These are phyloP conservation scores for Poeciliopsis presidionis DNA, from an alignment of 2,797 vertebrate genomes.

Conservation along the genomic window DNA sequence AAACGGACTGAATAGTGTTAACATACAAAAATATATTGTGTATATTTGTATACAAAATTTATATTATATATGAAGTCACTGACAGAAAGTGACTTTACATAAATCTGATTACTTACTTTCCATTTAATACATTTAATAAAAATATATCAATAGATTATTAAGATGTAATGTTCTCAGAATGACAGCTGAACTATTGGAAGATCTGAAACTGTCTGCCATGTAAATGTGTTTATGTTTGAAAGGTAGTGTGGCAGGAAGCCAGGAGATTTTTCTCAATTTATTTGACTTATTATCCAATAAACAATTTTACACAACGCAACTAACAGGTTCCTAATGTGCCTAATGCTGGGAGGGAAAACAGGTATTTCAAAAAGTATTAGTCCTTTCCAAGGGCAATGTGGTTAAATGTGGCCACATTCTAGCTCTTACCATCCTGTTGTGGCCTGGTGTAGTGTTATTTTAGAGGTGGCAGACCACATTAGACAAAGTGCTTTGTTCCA, in stretches of 20 bases:
- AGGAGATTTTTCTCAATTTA: slow-evolving; percentile 29
- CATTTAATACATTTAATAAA: not conserved
- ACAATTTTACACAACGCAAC: slow-evolving; percentile 39
- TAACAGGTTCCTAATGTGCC: slow-evolving; percentile 26
- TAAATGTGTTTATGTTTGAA: not conserved
- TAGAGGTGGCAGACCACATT: slow-evolving; percentile 47
- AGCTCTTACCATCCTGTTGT: slow-evolving; percentile 38
- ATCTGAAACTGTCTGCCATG: not conserved
- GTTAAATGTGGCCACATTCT: slow-evolving; percentile 30
- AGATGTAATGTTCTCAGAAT: not conserved
- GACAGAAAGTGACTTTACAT: not conserved
- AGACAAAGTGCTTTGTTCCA: slow-evolving; percentile 65
- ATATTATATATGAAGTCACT: too few relatives aligned
- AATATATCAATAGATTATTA: not conserved
- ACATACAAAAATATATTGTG: too few relatives aligned
- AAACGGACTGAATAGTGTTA: not conserved
- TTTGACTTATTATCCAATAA: slow-evolving; percentile 30
- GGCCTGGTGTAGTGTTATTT: slow-evolving; percentile 56
- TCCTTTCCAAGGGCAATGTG: slow-evolving; percentile 29
- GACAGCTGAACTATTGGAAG: not conserved
- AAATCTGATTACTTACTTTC: not conserved
- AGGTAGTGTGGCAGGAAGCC: not conserved
- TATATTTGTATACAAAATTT: too few relatives aligned
- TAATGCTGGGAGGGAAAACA: slow-evolving; percentile 44
- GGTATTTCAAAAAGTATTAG: slow-evolving; percentile 46